phyloP scores from a whole-genome alignment of 2,888 invertebrate species.

The Anthrax anthrax region DNA sequence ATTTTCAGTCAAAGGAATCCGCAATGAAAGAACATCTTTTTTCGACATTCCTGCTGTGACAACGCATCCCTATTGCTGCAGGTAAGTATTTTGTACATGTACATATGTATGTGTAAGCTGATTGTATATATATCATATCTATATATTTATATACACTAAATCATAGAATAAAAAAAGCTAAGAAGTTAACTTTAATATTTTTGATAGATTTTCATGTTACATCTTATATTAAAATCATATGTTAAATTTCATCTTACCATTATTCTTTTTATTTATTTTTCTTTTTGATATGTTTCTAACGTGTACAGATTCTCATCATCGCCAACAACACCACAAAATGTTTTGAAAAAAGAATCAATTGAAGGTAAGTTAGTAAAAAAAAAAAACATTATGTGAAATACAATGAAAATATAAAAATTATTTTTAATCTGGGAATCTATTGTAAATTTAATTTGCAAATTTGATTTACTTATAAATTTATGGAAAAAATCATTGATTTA shows the following conservation, averaged over 20 bases:
- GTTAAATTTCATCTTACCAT: conserved; percentile 1
- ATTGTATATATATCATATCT: no score
- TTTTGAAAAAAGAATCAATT: background rate
- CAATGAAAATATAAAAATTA: no score
- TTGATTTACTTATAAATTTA: no score
- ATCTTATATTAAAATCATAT: no score
- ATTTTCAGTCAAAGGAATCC: conserved; percentile 32
- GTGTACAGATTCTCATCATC: conserved; percentile 27
- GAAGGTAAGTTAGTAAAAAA: background rate
- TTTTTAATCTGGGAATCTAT: no score
- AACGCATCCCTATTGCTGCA: conserved; percentile 35
- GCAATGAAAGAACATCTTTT: conserved; percentile 35
- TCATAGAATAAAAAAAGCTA: background rate
- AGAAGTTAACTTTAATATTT: background rate
- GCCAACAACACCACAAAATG: conserved; percentile 24
- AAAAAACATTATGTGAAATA: no score
- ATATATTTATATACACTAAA: no score
- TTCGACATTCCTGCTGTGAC: conserved; percentile 37
- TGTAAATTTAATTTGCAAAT: no score
- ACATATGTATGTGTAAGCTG: background rate
- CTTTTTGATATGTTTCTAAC: conserved; percentile 1
- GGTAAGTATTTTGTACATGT: conserved; percentile 21
- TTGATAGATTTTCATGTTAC: no score
- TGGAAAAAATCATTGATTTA: no score
- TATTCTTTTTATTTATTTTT: background rate